Percentiles rank a stretch among this genome's conserved stretches.
Evolutionary conservation across 2,797 vertebrate species (phyloP).

Genomic region (Setipinna tenuifilis): DNA sequence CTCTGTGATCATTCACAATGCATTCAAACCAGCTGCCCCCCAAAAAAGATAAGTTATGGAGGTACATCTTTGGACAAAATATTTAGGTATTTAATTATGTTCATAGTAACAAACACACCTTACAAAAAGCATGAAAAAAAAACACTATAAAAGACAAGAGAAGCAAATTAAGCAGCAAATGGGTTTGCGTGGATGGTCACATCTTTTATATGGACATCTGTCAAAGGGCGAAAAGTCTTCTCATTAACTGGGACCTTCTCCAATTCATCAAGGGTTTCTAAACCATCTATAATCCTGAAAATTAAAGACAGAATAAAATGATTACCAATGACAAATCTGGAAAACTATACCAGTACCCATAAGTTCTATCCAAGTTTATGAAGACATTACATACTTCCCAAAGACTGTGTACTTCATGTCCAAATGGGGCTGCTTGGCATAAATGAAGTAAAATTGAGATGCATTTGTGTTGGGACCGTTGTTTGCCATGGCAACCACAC

Average conservation of each 20-base stretch:
- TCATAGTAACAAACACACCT: neutral
- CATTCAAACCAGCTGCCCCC: too few species aligned
- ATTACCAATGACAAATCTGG: neutral
- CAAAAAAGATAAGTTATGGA: too few species aligned
- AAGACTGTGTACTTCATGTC: slow-evolving; percentile 94
- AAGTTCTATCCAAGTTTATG: neutral
- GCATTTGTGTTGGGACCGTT: slow-evolving; percentile 94
- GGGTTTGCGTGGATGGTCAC: slow-evolving; percentile 95
- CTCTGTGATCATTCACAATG: too few species aligned
- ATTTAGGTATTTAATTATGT: too few species aligned
- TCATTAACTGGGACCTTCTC: slow-evolving; percentile 97
- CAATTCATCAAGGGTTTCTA: slow-evolving; percentile 94
- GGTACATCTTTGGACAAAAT: too few species aligned
- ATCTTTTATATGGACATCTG: slow-evolving; percentile 91
- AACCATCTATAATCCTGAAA: slow-evolving; percentile 92
- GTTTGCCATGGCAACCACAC: slow-evolving; percentile 98
- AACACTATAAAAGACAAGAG: neutral
- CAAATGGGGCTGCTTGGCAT: slow-evolving; percentile 94
- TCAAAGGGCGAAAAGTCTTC: slow-evolving; percentile 92
- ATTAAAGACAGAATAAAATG: neutral
- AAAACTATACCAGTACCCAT: neutral
- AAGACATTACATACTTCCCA: neutral
- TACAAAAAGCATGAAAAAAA: neutral
- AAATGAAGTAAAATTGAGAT: slow-evolving; percentile 97
- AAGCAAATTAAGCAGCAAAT: slow-evolving; percentile 80